Conservation (phyloP, 2,113 vertebrate species). For the Oreochromis tanganicae region DNA sequence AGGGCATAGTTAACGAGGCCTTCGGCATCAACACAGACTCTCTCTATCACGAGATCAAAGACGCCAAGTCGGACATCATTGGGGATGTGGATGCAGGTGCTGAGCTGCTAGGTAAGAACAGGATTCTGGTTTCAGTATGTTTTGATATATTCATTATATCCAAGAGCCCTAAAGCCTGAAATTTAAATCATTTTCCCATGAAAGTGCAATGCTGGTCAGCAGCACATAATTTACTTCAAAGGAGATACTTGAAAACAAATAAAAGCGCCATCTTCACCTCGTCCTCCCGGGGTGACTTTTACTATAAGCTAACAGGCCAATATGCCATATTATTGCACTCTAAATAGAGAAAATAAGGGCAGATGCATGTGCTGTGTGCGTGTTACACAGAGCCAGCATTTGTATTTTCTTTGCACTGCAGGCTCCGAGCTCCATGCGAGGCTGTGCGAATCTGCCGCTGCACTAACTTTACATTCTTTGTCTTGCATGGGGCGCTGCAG, state of each 20-base stretch:
- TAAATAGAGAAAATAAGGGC: background rate
- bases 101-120: conserved; percentile 84
- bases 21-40: conserved; percentile 99
- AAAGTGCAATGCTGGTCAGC: background rate
- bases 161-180: background rate
- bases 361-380: background rate
- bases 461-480: conserved; percentile 8
- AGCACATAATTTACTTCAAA: background rate
- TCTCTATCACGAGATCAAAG: conserved; percentile 94
- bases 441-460: conserved; percentile 16
- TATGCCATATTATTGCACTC: background rate
- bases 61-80: conserved; percentile 93
- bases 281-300: background rate
- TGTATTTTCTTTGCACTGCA: conserved; percentile 5
- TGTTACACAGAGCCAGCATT: background rate
- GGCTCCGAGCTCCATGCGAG: conserved; percentile 14
- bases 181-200: background rate
- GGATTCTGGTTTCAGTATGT: background rate
- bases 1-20: conserved; percentile 97
- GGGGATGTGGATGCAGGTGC: conserved; percentile 97
- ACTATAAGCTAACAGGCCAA: background rate
- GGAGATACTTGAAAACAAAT: background rate
- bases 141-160: background rate
- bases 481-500: conserved; percentile 58
- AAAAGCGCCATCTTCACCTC: background rate